Percentiles rank a stretch among this genome's conserved stretches.
phyloP scores from a whole-genome alignment of 2,113 vertebrate genomes.

The Choloepus hoffmanni region DNA sequence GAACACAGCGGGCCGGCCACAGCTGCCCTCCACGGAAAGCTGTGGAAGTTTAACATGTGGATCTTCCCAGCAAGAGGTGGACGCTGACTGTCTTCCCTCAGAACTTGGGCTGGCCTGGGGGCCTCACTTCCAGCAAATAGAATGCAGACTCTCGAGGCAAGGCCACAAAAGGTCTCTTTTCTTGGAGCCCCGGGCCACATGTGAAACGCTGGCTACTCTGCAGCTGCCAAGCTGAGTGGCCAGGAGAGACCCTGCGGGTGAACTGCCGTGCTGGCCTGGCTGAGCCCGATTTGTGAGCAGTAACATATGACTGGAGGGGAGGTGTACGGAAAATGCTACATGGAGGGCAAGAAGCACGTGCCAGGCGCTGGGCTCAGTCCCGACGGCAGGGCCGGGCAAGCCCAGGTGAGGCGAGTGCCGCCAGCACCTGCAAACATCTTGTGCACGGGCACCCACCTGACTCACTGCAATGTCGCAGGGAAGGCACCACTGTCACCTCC shows the following conservation, averaged over 20 bases:
- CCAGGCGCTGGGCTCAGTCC: not conserved
- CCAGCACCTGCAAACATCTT: not conserved
- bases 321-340: too few relatives aligned
- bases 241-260: not conserved
- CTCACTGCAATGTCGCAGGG: too few relatives aligned
- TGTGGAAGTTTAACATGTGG: not conserved
- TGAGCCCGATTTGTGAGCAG: not conserved
- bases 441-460: too few relatives aligned
- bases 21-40: too few relatives aligned
- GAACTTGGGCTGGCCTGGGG: not conserved
- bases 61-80: not conserved
- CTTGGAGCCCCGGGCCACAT: not conserved
- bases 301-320: not conserved
- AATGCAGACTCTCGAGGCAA: not conserved
- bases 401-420: not conserved
- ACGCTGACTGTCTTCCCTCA: too few relatives aligned
- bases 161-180: not conserved
- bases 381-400: not conserved
- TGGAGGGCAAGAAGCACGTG: not conserved
- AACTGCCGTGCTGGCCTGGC: not conserved
- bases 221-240: not conserved
- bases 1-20: not conserved
- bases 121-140: not conserved
- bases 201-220: not conserved
- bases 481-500: too few relatives aligned